Base-by-base conservation (phyloP, 2,113 vertebrate species). In the Noctilio leporinus region DNA sequence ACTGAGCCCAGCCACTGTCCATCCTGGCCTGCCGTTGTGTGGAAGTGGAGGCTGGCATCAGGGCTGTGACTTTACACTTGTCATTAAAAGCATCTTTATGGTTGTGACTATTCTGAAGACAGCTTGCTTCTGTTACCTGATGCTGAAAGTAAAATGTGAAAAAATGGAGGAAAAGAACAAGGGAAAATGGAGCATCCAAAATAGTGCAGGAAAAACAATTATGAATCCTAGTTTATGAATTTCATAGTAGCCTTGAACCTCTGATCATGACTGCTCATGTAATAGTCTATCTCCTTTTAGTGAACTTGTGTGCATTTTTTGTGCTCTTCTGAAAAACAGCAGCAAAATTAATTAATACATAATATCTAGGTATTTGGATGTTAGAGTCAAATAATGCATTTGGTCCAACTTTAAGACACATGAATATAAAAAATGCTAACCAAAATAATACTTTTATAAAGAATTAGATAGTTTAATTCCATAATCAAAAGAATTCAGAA, bases 1-100 rank as follows among this genome's bases (percentile, higher is more conserved):
- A 49, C 0, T 3, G 3, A 5, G 28, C 5, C 2, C 14, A 81
- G 3, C 0, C 1, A 26, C 14, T 11, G 10, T 24, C 33, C 5
- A 40, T 55, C 30, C 43, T 53, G 20, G 20, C 10, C 15, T 22
- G 12, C 22, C 10, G 10, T 35, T 30, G 5, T 0, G 4, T 3
- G 30, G 28, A 10, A 22, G 5, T 20, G 10, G 10, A 40, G 16
- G 3, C 11, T 30, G 5, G n/a, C 28, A 1, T 4, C 19, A 5
- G 1, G 24, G 28, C 2, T 10, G 15, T 1, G 5, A 2, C 0
- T 65, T 57, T 40, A 45, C 10, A 10, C 4, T 12, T 53, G 4
- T 62, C 16, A 8, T 35, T 7, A 45, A 77, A 16, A 49, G 22
- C 35, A 67, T 70, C 10, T 6, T 28, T 9, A 33, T 83, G 22